Evolutionary conservation across 2,888 invertebrate species (phyloP).

Genomic region (Rhingia rostrata): DNA sequence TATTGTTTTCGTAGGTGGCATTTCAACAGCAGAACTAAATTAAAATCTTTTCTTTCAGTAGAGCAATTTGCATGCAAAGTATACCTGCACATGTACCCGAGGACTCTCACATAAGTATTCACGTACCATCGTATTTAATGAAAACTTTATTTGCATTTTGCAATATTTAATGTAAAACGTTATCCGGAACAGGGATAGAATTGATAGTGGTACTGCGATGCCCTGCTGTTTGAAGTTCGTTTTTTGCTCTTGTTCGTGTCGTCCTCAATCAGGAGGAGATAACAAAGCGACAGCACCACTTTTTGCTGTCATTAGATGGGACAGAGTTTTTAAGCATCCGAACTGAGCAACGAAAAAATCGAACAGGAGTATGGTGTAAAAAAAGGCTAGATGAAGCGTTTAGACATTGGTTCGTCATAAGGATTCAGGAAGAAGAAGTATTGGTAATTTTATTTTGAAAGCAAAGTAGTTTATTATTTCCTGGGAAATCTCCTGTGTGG

Average conservation of each 20-base stretch:
- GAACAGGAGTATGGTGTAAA: too few relatives aligned
- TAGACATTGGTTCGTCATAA: too few relatives aligned
- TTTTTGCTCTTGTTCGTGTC: neutral
- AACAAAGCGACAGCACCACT: too few relatives aligned
- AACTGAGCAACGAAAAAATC: too few relatives aligned
- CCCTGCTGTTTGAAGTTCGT: neutral
- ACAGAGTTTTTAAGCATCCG: too few relatives aligned
- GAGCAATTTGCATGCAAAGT: constrained; percentile 67
- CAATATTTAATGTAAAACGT: constrained; percentile 65
- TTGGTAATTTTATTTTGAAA: too few relatives aligned
- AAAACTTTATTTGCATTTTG: constrained; percentile 71
- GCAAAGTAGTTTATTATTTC: too few relatives aligned
- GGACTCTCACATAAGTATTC: constrained; percentile 6
- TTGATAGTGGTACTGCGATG: neutral
- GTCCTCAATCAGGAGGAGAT: neutral
- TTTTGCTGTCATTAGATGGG: too few relatives aligned
- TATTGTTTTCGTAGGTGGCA: constrained; percentile 61
- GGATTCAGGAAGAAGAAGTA: too few relatives aligned
- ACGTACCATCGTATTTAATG: constrained; percentile 46
- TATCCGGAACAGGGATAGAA: constrained; percentile 34
- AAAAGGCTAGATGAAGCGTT: too few relatives aligned
- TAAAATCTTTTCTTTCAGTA: constrained; percentile 66
- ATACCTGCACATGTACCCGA: constrained; percentile 16
- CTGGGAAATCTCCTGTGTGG: too few relatives aligned
- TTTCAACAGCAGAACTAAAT: constrained; percentile 60